Base-by-base conservation (phyloP, 2,113 vertebrate species). In the Amazona guildingii region DNA sequence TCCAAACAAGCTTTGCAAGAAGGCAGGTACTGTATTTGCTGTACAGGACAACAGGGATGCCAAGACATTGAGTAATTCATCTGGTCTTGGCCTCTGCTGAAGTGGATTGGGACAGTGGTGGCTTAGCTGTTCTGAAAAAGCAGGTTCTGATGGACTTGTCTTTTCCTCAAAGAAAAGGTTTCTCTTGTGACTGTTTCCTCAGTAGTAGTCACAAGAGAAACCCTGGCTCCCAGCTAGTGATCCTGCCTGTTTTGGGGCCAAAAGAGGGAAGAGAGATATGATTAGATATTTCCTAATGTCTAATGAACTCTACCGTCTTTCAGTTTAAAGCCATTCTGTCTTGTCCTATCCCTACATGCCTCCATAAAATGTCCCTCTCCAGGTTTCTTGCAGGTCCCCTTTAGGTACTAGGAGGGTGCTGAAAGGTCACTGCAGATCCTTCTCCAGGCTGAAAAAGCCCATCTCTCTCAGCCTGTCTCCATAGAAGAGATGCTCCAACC, bases 81-180 rank as follows among this genome's bases (percentile, higher is more conserved):
- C 46, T 35, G 28, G 4, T 14, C 11, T 6, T 55, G 37, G 35
- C 35, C n/a, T 11, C 33, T 15, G 15, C 24, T 77, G 79, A 44
- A 55, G 37, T 31, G 28, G 18, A 5, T 1, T 83, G 33, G 15
- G 61, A 27, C 29, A 21, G 33, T 24, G 37, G 28, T 10, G 2
- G 19, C 29, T 44, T 8, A 4, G 13, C 43, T 82, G 15, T 23
- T 57, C 24, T 57, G 51, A 27, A 57, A n/a, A 52, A 69, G 28
- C 2, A 1, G 28, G 3, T 13, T 62, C 35, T 83, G 54, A 7
- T 39, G 8, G 12, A 46, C 16, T 57, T 0, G 0, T 20, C 25
- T 76, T 54, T 54, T 27, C 43, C 49, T 85, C 43, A 11, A 21
- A 33, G 33, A 59, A 59, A n/a, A 59, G 33, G 20, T 59, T 59